Base-by-base conservation (phyloP, 1,140 invertebrate genomes). In the Calephelis virginiensis region DNA sequence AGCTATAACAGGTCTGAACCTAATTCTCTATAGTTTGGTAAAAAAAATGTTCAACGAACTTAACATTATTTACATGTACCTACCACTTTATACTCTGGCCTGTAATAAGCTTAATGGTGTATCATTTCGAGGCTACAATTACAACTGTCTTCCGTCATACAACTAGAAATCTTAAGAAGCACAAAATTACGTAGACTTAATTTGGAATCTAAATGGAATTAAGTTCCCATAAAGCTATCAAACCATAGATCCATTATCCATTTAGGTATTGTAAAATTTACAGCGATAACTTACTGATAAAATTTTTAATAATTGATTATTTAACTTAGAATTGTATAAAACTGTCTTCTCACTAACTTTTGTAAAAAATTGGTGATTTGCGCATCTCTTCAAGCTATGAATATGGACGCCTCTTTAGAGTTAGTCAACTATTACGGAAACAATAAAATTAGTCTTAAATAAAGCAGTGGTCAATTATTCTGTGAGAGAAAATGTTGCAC, bases 351-450 rank as follows among this genome's bases (percentile, higher is more conserved):
- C 85, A 88, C 80, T 85, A 82, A 81, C 79, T 83, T 85, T 73
- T 89, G 81, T 85, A 85, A 84, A 81, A 81, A 82, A 82, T 83
- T 86, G 86, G 83, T 89, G 79, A 87, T 83, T 88, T 89, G 86
- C 82, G 85, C 82, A 87, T 85, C 83, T 81, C 82, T 87, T 88
- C 86, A 84, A 83, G 86, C 85, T 89, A 87, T 85, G 80, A 85
- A 88, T 87, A 89, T 85, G 81, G 82, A 88, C 81, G 89, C 89
- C 86, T 89, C 86, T 84, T 88, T 91, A 91, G 86, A 87, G 81
- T 89, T 89, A 91, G 82, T 89, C 80, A 78, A 75, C 81, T 86
- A 85, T 89, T 86, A 88, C 76, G 81, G 82, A 86, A 89, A 86
- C 86, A 86, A 83, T 88, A 85, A 84, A 87, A 82, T 89, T 89